phyloP scores from a whole-genome alignment of 2,888 invertebrate species.

The Seira musarum region DNA sequence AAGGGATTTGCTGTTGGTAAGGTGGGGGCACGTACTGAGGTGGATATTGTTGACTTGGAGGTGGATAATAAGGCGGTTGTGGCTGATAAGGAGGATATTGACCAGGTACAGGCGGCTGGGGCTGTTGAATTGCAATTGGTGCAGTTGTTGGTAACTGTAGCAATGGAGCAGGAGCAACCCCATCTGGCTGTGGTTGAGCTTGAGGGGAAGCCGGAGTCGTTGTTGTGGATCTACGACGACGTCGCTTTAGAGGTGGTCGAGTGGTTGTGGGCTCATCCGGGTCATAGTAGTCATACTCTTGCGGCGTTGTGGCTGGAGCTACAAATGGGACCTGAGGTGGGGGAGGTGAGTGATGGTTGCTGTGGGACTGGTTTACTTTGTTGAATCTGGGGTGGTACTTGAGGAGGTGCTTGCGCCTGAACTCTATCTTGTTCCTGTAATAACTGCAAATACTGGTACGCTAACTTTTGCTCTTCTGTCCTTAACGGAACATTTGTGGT shows the following conservation, averaged over 20 bases:
- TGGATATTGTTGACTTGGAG: slow-evolving; percentile 16
- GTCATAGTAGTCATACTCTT: slow-evolving; percentile 38
- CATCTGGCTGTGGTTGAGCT: too few species aligned
- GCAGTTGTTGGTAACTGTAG: too few species aligned
- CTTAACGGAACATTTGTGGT: neutral
- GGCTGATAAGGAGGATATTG: neutral
- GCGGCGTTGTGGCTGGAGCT: slow-evolving; percentile 26
- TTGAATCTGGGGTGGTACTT: too few species aligned
- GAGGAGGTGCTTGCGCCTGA: slow-evolving; percentile 4
- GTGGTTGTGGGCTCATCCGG: neutral
- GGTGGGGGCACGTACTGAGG: slow-evolving; percentile 1
- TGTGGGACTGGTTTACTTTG: too few species aligned
- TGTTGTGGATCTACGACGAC: slow-evolving; percentile 18
- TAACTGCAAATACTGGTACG: slow-evolving; percentile 22
- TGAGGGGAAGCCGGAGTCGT: too few species aligned
- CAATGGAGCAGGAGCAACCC: too few species aligned
- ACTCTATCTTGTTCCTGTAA: slow-evolving; percentile 16
- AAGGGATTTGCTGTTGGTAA: neutral
- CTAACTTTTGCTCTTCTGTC: slow-evolving; percentile 32
- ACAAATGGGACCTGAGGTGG: neutral
- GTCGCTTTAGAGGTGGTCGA: neutral
- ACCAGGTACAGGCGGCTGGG: too few species aligned
- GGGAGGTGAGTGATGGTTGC: neutral
- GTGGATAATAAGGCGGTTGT: neutral
- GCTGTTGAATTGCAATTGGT: too few species aligned